phyloP scores from a whole-genome alignment of 2,888 invertebrate genomes.

The Ditylenchus weischeri region DNA sequence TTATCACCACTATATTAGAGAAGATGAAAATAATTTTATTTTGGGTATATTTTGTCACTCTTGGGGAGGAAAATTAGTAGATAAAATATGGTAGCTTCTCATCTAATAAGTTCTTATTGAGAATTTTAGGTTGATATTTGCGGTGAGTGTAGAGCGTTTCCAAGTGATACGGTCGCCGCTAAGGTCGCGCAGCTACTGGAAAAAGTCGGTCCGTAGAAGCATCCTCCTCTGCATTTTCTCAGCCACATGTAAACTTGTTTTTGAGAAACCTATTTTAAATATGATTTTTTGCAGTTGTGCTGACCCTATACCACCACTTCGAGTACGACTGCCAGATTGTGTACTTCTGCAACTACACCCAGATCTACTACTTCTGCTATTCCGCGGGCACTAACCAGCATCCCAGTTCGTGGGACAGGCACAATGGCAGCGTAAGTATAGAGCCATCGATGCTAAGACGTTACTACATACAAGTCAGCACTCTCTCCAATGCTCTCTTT shows the following conservation, averaged over 20 bases:
- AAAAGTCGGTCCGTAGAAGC: constrained; percentile 39
- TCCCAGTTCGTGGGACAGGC: constrained; percentile 29
- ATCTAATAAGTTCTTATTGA: too few relatives aligned
- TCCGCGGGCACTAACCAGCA: constrained; percentile 41
- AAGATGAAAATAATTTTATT: not conserved
- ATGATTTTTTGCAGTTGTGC: constrained; percentile 23
- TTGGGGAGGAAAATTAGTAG: not conserved
- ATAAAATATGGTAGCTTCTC: too few relatives aligned
- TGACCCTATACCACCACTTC: constrained; percentile 54
- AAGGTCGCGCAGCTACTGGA: constrained; percentile 54
- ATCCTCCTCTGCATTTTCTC: constrained; percentile 49
- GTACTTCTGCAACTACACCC: constrained; percentile 53
- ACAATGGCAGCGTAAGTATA: not conserved
- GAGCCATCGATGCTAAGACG: constrained; percentile 24
- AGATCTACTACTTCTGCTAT: constrained; percentile 48
- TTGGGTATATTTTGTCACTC: constrained; percentile 1
- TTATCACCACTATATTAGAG: too few relatives aligned
- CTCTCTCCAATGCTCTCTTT: constrained; percentile 40
- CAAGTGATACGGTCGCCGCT: constrained; percentile 50
- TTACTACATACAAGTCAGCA: constrained; percentile 40
- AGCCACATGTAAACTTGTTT: constrained; percentile 39
- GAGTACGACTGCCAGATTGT: constrained; percentile 55
- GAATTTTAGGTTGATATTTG: constrained; percentile 51
- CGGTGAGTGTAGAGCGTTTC: constrained; percentile 54
- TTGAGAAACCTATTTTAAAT: not conserved